A percentile compares a stretch with the other conserved stretches of the same genome.
phyloP scores from a whole-genome alignment of 2,113 vertebrate genomes.

The Gavia stellata region DNA sequence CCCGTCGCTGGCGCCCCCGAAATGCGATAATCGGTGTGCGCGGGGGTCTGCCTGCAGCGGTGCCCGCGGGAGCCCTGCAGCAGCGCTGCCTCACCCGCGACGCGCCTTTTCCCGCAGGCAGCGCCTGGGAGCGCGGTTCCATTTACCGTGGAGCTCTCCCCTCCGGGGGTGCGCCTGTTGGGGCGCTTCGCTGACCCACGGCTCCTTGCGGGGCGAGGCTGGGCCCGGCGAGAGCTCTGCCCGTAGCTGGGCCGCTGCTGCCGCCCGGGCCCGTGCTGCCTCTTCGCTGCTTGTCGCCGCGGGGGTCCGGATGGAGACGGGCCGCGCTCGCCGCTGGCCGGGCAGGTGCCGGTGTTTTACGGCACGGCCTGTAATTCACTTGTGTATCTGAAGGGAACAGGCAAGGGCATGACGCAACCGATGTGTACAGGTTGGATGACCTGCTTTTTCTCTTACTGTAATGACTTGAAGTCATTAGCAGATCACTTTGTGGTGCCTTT shows the following conservation, averaged over 20 bases:
- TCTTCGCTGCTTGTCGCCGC: rapidly evolving
- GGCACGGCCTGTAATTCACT: background rate
- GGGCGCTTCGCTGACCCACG: no score
- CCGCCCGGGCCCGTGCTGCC: no score
- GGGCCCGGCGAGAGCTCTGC: background rate
- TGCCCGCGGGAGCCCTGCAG: background rate
- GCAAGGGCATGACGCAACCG: background rate
- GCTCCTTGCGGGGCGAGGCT: no score
- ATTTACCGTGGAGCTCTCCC: rapidly evolving
- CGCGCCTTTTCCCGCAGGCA: background rate
- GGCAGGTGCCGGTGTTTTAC: background rate
- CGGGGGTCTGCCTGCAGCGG: background rate
- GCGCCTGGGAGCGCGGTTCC: background rate
- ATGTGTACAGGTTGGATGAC: background rate
- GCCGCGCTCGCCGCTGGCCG: rapidly evolving
- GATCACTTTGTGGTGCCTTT: background rate
- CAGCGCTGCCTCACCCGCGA: rapidly evolving
- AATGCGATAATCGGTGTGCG: background rate
- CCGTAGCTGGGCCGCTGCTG: background rate
- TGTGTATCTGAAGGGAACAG: background rate
- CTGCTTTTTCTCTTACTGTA: background rate
- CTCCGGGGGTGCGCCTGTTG: background rate
- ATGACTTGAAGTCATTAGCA: background rate
- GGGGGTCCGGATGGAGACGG: rapidly evolving
- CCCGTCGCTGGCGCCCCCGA: background rate